Base-by-base conservation (phyloP, 2,797 vertebrate genomes). In the Masticophis lateralis region DNA sequence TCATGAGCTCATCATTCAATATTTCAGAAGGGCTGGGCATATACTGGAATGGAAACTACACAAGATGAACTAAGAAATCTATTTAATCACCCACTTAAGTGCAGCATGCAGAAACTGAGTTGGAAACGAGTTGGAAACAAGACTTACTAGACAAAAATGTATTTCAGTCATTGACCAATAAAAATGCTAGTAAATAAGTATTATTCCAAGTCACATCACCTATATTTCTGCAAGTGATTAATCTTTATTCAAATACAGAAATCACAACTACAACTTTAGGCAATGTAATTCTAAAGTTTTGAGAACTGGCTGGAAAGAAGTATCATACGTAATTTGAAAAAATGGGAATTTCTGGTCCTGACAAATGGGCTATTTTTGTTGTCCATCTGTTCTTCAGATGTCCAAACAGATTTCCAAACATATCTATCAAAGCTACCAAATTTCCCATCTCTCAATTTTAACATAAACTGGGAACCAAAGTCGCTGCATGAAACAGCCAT, bases 211-310 rank as follows among this genome's bases (percentile, higher is more conserved):
- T n/a, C 10, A 51, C 83, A 92, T 74, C 79, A 94, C 25, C 60
- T 8, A 27, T 12, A 91, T 91, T 88, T 37, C 1, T 59, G 27
- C 13, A 89, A 92, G 91, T 90, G n/a, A 94, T 93, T 94, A 95
- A 91, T 86, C n/a, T 55, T 1, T 0, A 7, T 66, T 56, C 79
- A 25, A 59, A 69, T 53, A 57, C 5, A 93, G 66, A 16, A 93
- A 5, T 16, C 0, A 28, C 90, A 92, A 93, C 83, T 66, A 51
- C 4, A 92, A 59, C 25, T 91, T 74, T 91, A 63, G 8, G 28
- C 47, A 87, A 14, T 93, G 9, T 0, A 92, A 3, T 94, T 89
- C 9, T 20, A 91, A 2, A 9, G 55, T 86, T 91, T 59, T 91
- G 37, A 95, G 92, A 93, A 87, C 53, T 87, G 92, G 61, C 86